Evolutionary conservation across 2,797 vertebrate species (phyloP).

Genomic region (Microcaecilia unicolor): DNA sequence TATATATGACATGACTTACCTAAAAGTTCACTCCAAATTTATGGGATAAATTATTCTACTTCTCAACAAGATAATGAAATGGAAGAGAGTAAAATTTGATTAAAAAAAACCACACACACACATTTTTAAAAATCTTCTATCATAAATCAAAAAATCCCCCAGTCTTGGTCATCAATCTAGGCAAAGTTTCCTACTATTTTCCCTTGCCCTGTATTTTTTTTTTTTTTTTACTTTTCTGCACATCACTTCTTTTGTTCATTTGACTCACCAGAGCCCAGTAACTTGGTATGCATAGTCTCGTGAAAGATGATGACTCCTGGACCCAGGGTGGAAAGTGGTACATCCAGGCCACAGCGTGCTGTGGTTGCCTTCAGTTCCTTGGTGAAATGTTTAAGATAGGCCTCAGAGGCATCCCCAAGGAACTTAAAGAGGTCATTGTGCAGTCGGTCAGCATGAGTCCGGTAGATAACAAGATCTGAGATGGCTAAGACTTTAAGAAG

Average conservation of each 20-base stretch:
- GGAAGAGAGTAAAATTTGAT: too few relatives aligned
- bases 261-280: conserved; percentile 85
- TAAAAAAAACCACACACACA: too few relatives aligned
- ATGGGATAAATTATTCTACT: too few relatives aligned
- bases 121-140: too few relatives aligned
- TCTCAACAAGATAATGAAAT: too few relatives aligned
- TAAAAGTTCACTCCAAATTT: too few relatives aligned
- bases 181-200: too few relatives aligned
- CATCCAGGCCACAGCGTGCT: conserved; percentile 88
- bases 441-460: conserved; percentile 91
- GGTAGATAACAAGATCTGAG: conserved; percentile 94
- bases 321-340: conserved; percentile 89
- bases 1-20: too few relatives aligned
- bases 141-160: too few relatives aligned
- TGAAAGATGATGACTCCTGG: conserved; percentile 96
- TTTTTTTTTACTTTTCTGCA: too few relatives aligned
- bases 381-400: conserved; percentile 94
- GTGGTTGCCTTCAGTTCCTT: conserved; percentile 94
- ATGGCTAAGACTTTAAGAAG: conserved; percentile 92
- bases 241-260: neutral
- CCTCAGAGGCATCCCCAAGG: conserved; percentile 94
- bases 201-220: too few relatives aligned
- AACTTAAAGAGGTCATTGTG: conserved; percentile 98
- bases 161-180: too few relatives aligned
- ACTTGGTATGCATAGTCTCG: conserved; percentile 93